These are phyloP conservation scores for Cheilosia pagana DNA, from an alignment of 2,888 invertebrate genomes.

Conservation along the genomic window DNA sequence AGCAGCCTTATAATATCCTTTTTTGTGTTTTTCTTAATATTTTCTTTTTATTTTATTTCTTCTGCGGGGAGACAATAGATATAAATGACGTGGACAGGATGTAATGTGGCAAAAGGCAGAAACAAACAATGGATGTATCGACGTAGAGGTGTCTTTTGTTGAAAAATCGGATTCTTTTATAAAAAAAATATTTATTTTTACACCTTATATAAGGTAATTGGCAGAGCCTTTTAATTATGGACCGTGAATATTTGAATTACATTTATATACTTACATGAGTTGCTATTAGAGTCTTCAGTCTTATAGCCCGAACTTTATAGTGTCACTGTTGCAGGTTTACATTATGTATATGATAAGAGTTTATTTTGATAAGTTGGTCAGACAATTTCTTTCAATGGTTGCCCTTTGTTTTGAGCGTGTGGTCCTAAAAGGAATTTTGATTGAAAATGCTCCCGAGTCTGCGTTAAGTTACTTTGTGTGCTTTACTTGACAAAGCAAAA, in stretches of 20 bases:
- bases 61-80: conserved; percentile 44
- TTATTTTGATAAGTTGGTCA: too few species aligned
- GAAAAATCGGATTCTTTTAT: conserved; percentile 10
- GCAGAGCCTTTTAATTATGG: conserved; percentile 31
- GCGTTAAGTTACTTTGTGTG: too few species aligned
- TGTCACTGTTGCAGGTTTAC: too few species aligned
- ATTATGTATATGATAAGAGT: too few species aligned
- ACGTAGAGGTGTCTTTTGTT: conserved; percentile 50
- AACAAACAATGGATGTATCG: conserved; percentile 49
- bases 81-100: conserved; percentile 33
- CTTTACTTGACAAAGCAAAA: too few species aligned
- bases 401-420: too few species aligned
- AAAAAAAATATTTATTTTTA: conserved; percentile 61
- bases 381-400: too few species aligned
- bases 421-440: too few species aligned
- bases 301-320: too few species aligned
- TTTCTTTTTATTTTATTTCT: conserved; percentile 14
- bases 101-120: conserved; percentile 40
- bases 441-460: too few species aligned
- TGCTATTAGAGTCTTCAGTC: too few species aligned
- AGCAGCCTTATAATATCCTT: conserved; percentile 69
- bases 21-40: conserved; percentile 20
- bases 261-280: not conserved
- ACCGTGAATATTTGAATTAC: not conserved
- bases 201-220: conserved; percentile 33